phyloP scores from a whole-genome alignment of 2,113 vertebrate species.

The Phalacrocorax aristotelis region DNA sequence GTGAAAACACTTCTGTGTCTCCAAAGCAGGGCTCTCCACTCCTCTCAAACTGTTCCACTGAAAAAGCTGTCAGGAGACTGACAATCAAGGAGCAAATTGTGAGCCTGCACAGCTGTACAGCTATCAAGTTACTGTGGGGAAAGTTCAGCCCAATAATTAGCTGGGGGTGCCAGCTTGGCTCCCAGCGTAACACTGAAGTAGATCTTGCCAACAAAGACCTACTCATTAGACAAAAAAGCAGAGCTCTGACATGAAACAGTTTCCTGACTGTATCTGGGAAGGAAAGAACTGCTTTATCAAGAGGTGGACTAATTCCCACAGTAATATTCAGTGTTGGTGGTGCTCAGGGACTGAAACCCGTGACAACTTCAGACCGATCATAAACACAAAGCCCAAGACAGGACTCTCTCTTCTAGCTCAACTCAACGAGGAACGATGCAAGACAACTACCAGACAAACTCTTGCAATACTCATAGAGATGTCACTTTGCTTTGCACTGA shows the following conservation, averaged over 20 bases:
- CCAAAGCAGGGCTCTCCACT: slow-evolving; percentile 68
- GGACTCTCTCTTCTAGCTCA: not conserved
- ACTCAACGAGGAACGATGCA: not conserved
- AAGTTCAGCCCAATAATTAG: slow-evolving; percentile 13
- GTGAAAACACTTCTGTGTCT: slow-evolving; percentile 76
- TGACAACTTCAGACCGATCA: not conserved
- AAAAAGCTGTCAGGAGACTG: slow-evolving; percentile 72
- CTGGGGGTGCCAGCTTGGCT: not conserved
- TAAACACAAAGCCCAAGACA: not conserved
- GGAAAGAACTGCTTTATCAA: not conserved
- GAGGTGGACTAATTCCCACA: not conserved
- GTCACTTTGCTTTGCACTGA: not conserved
- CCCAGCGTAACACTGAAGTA: not conserved
- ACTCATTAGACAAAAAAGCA: not conserved
- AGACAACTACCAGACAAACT: not conserved
- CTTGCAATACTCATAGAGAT: not conserved
- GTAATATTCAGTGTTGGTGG: not conserved
- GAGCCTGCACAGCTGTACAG: slow-evolving; percentile 46
- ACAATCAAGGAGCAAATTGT: slow-evolving; percentile 53
- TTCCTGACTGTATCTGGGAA: slow-evolving; percentile 5
- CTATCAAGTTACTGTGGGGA: not conserved
- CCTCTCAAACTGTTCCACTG: slow-evolving; percentile 67
- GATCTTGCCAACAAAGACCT: slow-evolving; percentile 15
- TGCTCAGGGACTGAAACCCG: not conserved
- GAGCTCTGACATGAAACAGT: not conserved